Conservation (phyloP, 2,797 vertebrate species). For the Anabas testudineus region DNA sequence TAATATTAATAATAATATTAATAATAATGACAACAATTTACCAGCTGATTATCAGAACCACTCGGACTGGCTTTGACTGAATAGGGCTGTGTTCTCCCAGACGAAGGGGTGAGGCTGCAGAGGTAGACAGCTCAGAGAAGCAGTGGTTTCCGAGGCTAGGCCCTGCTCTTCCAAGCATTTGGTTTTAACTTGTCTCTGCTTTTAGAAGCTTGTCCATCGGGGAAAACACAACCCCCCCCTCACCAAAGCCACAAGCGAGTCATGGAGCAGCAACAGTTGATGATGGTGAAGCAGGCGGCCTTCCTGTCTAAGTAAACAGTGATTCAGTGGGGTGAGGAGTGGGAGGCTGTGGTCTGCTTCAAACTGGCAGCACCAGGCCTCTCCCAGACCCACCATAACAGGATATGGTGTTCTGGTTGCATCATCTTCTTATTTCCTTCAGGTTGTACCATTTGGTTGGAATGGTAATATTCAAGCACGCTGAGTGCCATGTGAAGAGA, state of each 20-base stretch:
- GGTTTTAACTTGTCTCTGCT: slow-evolving; percentile 77
- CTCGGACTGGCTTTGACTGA: slow-evolving; percentile 35
- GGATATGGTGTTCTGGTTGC: slow-evolving; percentile 71
- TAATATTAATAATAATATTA: too few species aligned
- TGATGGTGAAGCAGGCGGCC: slow-evolving; percentile 72
- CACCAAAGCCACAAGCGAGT: slow-evolving; percentile 77
- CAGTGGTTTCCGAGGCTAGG: slow-evolving; percentile 85
- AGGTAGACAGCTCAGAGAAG: slow-evolving; percentile 65
- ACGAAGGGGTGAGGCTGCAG: slow-evolving; percentile 50
- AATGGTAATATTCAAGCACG: slow-evolving; percentile 49
- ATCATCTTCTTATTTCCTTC: slow-evolving; percentile 70
- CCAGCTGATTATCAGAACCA: not conserved
- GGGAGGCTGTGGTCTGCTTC: slow-evolving; percentile 75
- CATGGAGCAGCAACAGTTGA: slow-evolving; percentile 72
- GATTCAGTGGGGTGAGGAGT: slow-evolving; percentile 80
- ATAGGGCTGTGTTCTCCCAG: slow-evolving; percentile 43
- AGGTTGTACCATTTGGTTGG: slow-evolving; percentile 63
- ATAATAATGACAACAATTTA: too few species aligned
- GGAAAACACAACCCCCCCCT: slow-evolving; percentile 71
- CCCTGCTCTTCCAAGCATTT: slow-evolving; percentile 61
- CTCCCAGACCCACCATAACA: slow-evolving; percentile 80
- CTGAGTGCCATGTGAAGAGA: slow-evolving; percentile 45
- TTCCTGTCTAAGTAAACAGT: slow-evolving; percentile 85
- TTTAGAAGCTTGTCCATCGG: slow-evolving; percentile 82
- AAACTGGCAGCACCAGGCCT: slow-evolving; percentile 67